Percentiles rank a stretch among this genome's conserved stretches.
phyloP scores from a whole-genome alignment of 1,140 invertebrate genomes.

The Zaprionus kolodkinae region DNA sequence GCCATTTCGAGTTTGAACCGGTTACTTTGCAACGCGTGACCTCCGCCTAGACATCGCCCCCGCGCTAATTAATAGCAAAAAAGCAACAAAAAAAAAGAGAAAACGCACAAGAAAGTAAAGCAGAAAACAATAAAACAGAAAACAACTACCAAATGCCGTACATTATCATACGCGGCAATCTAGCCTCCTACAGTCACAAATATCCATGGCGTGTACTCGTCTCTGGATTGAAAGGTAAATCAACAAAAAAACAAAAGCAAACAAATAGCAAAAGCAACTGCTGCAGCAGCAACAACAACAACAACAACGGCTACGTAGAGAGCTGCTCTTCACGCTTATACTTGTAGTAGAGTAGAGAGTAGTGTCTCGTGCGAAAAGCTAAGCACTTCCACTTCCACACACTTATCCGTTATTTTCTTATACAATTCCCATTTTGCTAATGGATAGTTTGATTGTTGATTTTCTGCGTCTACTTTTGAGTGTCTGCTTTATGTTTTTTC shows the following conservation, averaged over 20 bases:
- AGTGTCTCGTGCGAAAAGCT: not conserved
- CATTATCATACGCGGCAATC: slow-evolving; percentile 93
- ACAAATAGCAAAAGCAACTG: slow-evolving; percentile 8
- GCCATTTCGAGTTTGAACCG: slow-evolving; percentile 44
- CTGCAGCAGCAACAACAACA: slow-evolving; percentile 6
- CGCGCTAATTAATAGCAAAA: slow-evolving; percentile 56
- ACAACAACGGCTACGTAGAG: not conserved
- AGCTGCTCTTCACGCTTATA: slow-evolving; percentile 11
- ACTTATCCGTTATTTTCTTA: slow-evolving; percentile 30
- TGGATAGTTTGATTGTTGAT: slow-evolving; percentile 18
- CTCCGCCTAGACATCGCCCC: slow-evolving; percentile 35
- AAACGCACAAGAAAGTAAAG: slow-evolving; percentile 31
- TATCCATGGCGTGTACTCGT: slow-evolving; percentile 93
- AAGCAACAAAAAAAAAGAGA: not conserved
- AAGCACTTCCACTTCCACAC: slow-evolving; percentile 6
- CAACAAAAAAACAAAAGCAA: slow-evolving; percentile 29
- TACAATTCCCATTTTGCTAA: slow-evolving; percentile 6
- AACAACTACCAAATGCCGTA: slow-evolving; percentile 89
- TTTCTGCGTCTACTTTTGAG: slow-evolving; percentile 33
- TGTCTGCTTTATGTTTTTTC: slow-evolving; percentile 26
- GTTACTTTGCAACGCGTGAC: slow-evolving; percentile 30
- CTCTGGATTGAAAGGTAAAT: slow-evolving; percentile 91
- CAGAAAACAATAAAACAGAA: slow-evolving; percentile 13
- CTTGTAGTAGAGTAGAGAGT: not conserved
- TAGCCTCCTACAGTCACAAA: slow-evolving; percentile 92